Percentiles rank a stretch among this genome's conserved stretches.
Evolutionary conservation across 2,113 vertebrate genomes (phyloP).

Genomic region (Nymphicus hollandicus): DNA sequence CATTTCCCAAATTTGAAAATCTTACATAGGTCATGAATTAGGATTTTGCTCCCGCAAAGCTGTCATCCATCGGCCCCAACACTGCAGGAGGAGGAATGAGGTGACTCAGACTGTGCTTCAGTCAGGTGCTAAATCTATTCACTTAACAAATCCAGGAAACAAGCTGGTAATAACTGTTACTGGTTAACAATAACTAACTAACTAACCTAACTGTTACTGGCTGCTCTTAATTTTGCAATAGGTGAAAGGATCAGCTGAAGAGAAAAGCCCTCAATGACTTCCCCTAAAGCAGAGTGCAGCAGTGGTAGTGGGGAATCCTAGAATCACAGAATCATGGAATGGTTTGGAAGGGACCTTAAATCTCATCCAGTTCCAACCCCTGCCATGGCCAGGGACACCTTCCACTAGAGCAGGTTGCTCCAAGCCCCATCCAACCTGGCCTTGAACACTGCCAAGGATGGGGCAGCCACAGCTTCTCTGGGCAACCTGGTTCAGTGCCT

Average conservation of each 20-base stretch:
- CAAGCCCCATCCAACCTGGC: background rate
- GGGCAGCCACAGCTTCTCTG: background rate
- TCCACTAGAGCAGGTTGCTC: background rate
- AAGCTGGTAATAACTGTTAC: background rate
- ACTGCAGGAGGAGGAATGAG: background rate
- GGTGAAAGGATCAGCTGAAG: background rate
- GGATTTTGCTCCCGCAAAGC: background rate
- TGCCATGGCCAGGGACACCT: background rate
- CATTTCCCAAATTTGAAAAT: background rate
- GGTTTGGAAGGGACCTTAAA: background rate
- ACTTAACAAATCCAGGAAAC: background rate
- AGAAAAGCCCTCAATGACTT: background rate
- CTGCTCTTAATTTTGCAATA: background rate
- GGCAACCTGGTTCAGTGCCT: background rate
- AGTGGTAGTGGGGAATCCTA: background rate
- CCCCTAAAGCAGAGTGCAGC: fast-evolving
- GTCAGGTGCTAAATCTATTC: background rate
- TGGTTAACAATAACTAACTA: no score
- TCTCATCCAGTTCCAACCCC: background rate
- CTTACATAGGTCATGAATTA: background rate
- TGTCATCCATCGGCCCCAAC: background rate
- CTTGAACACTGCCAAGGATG: background rate
- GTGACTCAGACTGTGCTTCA: background rate
- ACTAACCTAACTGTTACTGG: background rate
- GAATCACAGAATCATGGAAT: background rate